Evolutionary conservation across 2,888 invertebrate genomes (phyloP).

Genomic region (Oscheius sp.): DNA sequence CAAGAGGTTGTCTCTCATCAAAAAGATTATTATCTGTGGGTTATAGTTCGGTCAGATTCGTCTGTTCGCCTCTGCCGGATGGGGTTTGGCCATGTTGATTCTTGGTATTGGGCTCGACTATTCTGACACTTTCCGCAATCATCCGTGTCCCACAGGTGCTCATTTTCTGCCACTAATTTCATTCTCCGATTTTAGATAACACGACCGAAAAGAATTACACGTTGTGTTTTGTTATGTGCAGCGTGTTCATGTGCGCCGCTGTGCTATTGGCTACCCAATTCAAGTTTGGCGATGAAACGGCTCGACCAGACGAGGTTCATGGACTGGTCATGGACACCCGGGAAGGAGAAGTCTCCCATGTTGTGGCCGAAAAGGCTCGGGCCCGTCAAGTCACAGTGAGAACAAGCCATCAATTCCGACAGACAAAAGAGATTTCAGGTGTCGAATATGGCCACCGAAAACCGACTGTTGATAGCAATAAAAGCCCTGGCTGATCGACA

Average conservation of each 20-base stretch:
- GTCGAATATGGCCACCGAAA: constrained; percentile 40
- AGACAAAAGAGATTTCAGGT: constrained; percentile 18
- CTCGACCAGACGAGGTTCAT: constrained; percentile 58
- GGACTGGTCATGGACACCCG: constrained; percentile 72
- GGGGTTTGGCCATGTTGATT: constrained; percentile 98
- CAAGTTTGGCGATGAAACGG: constrained; percentile 63
- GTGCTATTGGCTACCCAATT: constrained; percentile 80
- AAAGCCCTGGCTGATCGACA: constrained; percentile 62
- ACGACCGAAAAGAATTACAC: constrained; percentile 93
- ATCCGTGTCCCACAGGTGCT: constrained; percentile 68
- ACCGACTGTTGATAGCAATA: constrained; percentile 45
- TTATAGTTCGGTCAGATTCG: constrained; percentile 87
- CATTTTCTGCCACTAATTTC: background rate
- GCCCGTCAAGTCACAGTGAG: constrained; percentile 64
- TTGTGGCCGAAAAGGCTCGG: constrained; percentile 71
- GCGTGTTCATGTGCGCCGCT: constrained; percentile 94
- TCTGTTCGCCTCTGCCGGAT: constrained; percentile 97
- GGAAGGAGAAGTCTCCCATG: constrained; percentile 68
- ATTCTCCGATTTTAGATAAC: constrained; percentile 53
- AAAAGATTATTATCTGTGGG: background rate
- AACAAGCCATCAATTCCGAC: background rate
- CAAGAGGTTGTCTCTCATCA: constrained; percentile 55
- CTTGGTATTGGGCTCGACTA: constrained; percentile 95
- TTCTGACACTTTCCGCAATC: constrained; percentile 88
- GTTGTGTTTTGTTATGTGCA: constrained; percentile 97